These are phyloP conservation scores for Macaria liturata DNA, from an alignment of 2,888 invertebrate species.

Conservation along the genomic window DNA sequence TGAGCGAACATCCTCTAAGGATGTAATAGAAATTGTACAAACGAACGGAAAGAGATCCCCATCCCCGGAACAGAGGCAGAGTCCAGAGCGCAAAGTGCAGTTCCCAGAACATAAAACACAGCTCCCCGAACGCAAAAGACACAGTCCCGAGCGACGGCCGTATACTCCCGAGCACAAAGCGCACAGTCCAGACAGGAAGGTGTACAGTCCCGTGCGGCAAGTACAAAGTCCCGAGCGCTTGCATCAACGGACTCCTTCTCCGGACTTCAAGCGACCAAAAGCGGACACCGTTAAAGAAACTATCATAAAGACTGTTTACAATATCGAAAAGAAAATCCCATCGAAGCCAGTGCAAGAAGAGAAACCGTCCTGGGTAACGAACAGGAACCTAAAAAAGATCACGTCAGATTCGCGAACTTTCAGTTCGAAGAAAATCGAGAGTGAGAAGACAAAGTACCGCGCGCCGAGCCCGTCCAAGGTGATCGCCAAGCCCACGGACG, in stretches of 20 bases:
- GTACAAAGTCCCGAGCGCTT: slow-evolving; percentile 39
- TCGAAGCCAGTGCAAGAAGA: slow-evolving; percentile 71
- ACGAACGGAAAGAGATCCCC: slow-evolving; percentile 63
- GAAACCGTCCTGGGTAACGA: slow-evolving; percentile 85
- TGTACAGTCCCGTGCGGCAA: not conserved
- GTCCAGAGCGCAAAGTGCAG: slow-evolving; percentile 43
- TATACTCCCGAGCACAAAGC: slow-evolving; percentile 36
- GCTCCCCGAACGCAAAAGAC: slow-evolving; percentile 35
- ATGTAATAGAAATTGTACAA: slow-evolving; percentile 56
- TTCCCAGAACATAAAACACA: slow-evolving; percentile 40
- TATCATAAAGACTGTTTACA: slow-evolving; percentile 59
- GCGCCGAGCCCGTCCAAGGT: slow-evolving; percentile 67
- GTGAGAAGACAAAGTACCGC: slow-evolving; percentile 67
- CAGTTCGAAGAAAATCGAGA: slow-evolving; percentile 66
- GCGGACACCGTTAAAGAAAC: slow-evolving; percentile 57
- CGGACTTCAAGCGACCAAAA: slow-evolving; percentile 56
- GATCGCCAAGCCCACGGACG: slow-evolving; percentile 81
- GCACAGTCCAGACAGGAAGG: slow-evolving; percentile 39
- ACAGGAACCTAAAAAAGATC: slow-evolving; percentile 83
- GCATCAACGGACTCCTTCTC: slow-evolving; percentile 60
- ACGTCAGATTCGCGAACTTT: slow-evolving; percentile 66
- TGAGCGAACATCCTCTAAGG: slow-evolving; percentile 61
- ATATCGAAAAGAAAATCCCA: slow-evolving; percentile 58
- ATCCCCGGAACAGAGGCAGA: slow-evolving; percentile 57
- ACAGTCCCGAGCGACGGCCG: slow-evolving; percentile 37